Conservation (phyloP, 2,888 invertebrate species). For the Ptilodon capucinus region DNA sequence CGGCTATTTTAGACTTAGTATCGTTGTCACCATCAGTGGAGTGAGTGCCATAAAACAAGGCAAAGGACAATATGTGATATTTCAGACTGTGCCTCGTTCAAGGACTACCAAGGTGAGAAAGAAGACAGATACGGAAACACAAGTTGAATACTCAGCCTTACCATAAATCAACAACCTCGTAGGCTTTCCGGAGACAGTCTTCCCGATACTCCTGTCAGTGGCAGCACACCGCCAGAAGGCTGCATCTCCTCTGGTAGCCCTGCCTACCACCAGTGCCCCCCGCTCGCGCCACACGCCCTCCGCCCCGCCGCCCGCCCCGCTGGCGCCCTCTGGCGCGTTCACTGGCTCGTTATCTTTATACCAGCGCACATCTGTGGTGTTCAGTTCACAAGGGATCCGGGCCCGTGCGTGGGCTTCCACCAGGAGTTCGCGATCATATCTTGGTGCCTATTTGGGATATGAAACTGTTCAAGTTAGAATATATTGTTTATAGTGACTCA, state of each 20-base stretch:
- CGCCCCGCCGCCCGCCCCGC: constrained; percentile 24
- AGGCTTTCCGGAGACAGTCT: constrained; percentile 80
- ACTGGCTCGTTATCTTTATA: constrained; percentile 65
- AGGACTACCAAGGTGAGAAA: too few relatives aligned
- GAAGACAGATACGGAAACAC: too few relatives aligned
- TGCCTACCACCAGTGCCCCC: constrained; percentile 55
- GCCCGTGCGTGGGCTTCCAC: constrained; percentile 65
- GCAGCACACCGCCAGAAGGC: constrained; percentile 88
- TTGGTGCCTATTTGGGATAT: constrained; percentile 34
- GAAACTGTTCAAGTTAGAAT: background rate
- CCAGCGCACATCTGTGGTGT: constrained; percentile 62
- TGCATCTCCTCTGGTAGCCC: constrained; percentile 83
- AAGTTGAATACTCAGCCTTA: constrained; percentile 11
- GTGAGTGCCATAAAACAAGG: too few relatives aligned
- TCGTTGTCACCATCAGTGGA: too few relatives aligned
- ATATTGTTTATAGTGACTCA: background rate
- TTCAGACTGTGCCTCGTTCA: too few relatives aligned
- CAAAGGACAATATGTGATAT: too few relatives aligned
- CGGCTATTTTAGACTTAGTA: too few relatives aligned
- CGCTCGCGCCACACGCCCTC: constrained; percentile 56
- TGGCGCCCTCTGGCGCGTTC: constrained; percentile 4
- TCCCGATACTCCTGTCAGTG: constrained; percentile 81
- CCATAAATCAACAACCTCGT: constrained; percentile 65
- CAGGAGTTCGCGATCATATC: constrained; percentile 56
- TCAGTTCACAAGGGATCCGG: constrained; percentile 53